phyloP scores from a whole-genome alignment of 2,888 invertebrate species.

The Sinelater perroti region DNA sequence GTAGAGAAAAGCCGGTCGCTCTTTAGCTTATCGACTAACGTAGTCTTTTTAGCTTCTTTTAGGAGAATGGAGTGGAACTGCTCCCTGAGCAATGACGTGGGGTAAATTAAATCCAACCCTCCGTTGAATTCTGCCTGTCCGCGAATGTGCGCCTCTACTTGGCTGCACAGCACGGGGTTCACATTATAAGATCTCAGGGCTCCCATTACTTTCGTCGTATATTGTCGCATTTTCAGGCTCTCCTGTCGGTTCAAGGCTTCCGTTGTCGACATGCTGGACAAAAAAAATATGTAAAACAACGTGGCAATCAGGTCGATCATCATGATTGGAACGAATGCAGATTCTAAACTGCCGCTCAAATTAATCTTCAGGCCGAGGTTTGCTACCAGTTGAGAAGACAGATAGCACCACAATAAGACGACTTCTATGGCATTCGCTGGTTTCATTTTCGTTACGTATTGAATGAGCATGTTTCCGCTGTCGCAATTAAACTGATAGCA shows the following conservation, averaged over 20 bases:
- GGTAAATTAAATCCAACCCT: slow-evolving; percentile 10
- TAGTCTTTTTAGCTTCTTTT: neutral
- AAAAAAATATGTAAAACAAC: slow-evolving; percentile 20
- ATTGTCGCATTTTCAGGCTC: neutral
- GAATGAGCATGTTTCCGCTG: neutral
- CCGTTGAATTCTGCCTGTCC: slow-evolving; percentile 3
- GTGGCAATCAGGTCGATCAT: slow-evolving; percentile 9
- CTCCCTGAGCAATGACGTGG: neutral
- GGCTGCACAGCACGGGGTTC: neutral
- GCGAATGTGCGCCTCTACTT: neutral
- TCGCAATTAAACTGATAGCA: slow-evolving; percentile 19
- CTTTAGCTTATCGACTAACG: neutral
- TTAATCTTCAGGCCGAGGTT: neutral
- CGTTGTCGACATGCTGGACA: slow-evolving; percentile 60
- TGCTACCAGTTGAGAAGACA: neutral
- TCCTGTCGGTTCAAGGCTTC: slow-evolving; percentile 60
- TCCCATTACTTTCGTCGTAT: neutral
- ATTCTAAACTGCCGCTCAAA: neutral
- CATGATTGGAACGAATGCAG: neutral
- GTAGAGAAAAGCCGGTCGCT: neutral
- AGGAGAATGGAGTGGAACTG: neutral
- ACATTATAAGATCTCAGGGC: slow-evolving; percentile 1
- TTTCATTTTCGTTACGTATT: neutral
- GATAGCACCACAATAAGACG: neutral
- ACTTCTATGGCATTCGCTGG: neutral